A percentile compares a stretch with the other conserved stretches of the same genome.
Conservation (phyloP, 1,140 invertebrate genomes). For the Colletes latitarsis region DNA sequence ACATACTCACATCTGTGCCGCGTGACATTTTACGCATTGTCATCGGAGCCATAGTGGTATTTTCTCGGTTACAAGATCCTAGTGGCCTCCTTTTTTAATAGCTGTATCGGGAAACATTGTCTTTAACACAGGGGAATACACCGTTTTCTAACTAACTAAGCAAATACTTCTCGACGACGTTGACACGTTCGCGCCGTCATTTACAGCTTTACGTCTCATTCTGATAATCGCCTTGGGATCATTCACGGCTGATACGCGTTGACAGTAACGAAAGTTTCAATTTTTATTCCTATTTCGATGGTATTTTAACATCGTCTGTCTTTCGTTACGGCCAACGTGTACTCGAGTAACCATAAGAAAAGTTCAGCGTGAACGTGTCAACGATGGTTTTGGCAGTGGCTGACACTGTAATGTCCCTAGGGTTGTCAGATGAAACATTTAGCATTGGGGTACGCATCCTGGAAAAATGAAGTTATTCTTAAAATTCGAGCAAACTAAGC, state of each 20-base stretch:
- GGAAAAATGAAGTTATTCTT: too few relatives aligned
- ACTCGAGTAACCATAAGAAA: too few relatives aligned
- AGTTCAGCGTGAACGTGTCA: background rate
- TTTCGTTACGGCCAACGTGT: too few relatives aligned
- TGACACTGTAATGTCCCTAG: background rate
- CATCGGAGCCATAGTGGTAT: background rate
- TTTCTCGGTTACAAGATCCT: conserved; percentile 13
- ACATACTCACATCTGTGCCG: background rate
- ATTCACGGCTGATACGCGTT: too few relatives aligned
- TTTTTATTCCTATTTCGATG: too few relatives aligned
- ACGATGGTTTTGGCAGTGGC: background rate
- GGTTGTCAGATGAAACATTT: too few relatives aligned
- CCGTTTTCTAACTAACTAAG: background rate
- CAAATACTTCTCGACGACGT: background rate
- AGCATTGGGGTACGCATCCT: too few relatives aligned
- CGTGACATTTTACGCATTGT: background rate
- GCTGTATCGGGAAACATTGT: background rate
- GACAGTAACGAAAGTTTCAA: too few relatives aligned
- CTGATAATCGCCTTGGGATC: too few relatives aligned
- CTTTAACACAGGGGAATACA: background rate
- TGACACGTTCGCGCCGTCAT: background rate
- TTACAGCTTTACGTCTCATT: too few relatives aligned
- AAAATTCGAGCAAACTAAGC: too few relatives aligned
- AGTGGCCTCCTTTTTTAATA: conserved; percentile 16
- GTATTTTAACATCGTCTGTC: too few relatives aligned